Conservation (phyloP, 1,140 invertebrate species). For the Heliothis subflexa region DNA sequence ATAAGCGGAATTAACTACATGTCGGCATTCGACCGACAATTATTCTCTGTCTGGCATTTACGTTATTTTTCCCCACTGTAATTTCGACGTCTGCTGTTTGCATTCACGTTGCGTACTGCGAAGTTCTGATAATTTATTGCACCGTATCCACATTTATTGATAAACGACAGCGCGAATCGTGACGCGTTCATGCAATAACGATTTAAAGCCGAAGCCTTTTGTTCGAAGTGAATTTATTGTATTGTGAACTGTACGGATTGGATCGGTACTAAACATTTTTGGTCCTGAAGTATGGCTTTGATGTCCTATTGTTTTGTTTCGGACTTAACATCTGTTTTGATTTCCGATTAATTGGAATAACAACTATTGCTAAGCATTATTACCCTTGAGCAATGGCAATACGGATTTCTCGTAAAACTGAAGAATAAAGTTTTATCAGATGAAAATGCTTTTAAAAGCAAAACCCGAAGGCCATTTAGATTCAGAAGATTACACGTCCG, state of each 20-base stretch:
- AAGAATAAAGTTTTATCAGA: neutral
- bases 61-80: slow-evolving; percentile 68
- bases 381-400: too few species aligned
- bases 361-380: too few species aligned
- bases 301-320: slow-evolving; percentile 27
- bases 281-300: slow-evolving; percentile 32
- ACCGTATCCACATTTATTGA: slow-evolving; percentile 65
- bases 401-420: too few species aligned
- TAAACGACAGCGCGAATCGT: slow-evolving; percentile 56
- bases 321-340: slow-evolving; percentile 17
- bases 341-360: neutral
- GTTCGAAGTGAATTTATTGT: slow-evolving; percentile 55
- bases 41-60: slow-evolving; percentile 67
- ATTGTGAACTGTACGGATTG: slow-evolving; percentile 36
- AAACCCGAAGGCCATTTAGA: slow-evolving; percentile 11
- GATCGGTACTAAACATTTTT: slow-evolving; percentile 38
- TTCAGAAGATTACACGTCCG: slow-evolving; percentile 27
- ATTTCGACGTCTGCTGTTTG: slow-evolving; percentile 68
- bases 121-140: slow-evolving; percentile 66
- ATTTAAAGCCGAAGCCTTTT: slow-evolving; percentile 53
- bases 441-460: slow-evolving; percentile 1
- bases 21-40: slow-evolving; percentile 63
- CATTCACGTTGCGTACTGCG: slow-evolving; percentile 60
- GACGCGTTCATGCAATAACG: slow-evolving; percentile 52
- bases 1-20: slow-evolving; percentile 70